phyloP scores from a whole-genome alignment of 2,113 vertebrate genomes.

The Promerops cafer region DNA sequence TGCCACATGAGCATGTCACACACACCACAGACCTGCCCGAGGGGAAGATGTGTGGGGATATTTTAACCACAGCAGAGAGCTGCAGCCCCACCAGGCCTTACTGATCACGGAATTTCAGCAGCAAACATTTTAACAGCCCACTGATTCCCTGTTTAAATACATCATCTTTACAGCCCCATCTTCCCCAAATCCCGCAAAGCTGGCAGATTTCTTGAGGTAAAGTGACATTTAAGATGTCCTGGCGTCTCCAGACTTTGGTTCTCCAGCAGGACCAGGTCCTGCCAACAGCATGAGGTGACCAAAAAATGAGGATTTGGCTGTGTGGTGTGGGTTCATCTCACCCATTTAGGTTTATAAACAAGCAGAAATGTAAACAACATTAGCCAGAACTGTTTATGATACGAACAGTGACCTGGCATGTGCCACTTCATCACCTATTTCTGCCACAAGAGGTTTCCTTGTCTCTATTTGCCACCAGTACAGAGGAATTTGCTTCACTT shows the following conservation, averaged over 20 bases:
- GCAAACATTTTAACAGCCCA: not conserved
- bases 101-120: not conserved
- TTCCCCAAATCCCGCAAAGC: not conserved
- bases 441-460: not conserved
- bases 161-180: not conserved
- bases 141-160: not conserved
- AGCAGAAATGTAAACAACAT: not conserved
- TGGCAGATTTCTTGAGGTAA: not conserved
- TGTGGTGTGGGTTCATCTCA: not conserved
- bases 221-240: not conserved
- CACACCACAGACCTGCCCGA: not conserved
- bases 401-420: not conserved
- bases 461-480: not conserved
- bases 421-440: not conserved
- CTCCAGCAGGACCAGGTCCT: not conserved
- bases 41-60: not conserved
- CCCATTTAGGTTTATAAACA: not conserved
- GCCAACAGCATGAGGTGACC: not conserved
- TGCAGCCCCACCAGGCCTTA: not conserved
- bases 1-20: not conserved
- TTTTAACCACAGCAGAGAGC: not conserved
- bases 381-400: not conserved
- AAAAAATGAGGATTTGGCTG: not conserved
- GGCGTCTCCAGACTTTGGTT: not conserved
- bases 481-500: not conserved